phyloP scores from a whole-genome alignment of 2,797 vertebrate genomes.

The Chrosomus eos region DNA sequence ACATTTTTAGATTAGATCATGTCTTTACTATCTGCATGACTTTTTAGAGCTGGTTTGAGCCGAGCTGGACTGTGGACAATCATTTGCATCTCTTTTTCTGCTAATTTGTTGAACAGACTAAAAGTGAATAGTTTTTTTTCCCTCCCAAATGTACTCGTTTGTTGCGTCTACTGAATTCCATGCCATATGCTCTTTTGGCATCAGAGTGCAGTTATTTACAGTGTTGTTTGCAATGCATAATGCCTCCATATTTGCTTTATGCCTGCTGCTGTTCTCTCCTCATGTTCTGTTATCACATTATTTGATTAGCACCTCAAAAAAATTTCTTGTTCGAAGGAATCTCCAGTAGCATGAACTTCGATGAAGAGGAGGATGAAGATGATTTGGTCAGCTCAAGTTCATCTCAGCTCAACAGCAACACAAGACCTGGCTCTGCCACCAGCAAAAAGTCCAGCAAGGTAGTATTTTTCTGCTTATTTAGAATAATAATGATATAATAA shows the following conservation, averaged over 20 bases:
- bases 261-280: conserved; percentile 14
- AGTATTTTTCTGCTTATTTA: conserved; percentile 15
- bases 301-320: conserved; percentile 14
- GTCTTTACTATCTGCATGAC: conserved; percentile 19
- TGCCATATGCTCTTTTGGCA: conserved; percentile 20
- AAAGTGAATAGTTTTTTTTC: background rate
- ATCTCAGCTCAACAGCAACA: conserved; percentile 96
- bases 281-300: conserved; percentile 1
- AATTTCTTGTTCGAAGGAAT: conserved; percentile 80
- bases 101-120: conserved; percentile 11
- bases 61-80: background rate
- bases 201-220: conserved; percentile 23
- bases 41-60: background rate
- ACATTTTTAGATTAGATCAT: conserved; percentile 22
- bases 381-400: conserved; percentile 97
- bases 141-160: conserved; percentile 8
- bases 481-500: too few species aligned
- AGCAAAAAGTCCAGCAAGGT: conserved; percentile 97
- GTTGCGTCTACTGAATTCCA: conserved; percentile 12
- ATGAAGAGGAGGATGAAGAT: conserved; percentile 95
- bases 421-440: conserved; percentile 92
- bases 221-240: conserved; percentile 32
- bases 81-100: background rate
- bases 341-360: conserved; percentile 99
- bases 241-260: conserved; percentile 34